phyloP scores from a whole-genome alignment of 2,797 vertebrate genomes.

The Lemur catta region DNA sequence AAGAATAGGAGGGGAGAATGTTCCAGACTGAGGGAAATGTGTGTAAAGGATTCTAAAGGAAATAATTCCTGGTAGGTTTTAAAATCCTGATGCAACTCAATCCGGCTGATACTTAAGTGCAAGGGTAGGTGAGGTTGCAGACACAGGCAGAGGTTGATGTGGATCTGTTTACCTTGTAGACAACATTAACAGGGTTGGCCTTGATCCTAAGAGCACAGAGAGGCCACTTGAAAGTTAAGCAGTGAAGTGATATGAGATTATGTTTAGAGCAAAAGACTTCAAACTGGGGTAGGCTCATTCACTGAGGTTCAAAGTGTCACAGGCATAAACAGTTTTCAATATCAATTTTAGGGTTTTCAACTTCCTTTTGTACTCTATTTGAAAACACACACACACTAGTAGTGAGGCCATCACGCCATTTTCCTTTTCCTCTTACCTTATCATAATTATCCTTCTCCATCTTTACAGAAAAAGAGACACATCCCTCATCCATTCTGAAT shows the following conservation, averaged over 20 bases:
- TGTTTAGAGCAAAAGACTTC: not conserved
- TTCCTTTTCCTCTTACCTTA: not conserved
- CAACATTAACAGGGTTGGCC: not conserved
- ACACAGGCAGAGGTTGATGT: not conserved
- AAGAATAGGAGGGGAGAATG: not conserved
- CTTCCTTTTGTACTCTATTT: not conserved
- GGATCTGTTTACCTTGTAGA: not conserved
- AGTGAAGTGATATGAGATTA: not conserved
- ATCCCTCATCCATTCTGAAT: not conserved
- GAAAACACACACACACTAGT: not conserved
- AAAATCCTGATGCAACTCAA: not conserved
- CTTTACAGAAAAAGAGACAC: not conserved
- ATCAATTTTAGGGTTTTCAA: not conserved
- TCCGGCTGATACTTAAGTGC: not conserved
- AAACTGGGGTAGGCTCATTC: not conserved
- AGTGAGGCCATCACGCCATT: not conserved
- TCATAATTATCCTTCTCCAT: not conserved
- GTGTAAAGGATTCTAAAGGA: not conserved
- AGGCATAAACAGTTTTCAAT: not conserved
- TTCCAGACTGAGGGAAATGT: not conserved
- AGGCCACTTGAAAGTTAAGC: not conserved
- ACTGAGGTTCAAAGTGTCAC: not conserved
- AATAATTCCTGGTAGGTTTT: not conserved
- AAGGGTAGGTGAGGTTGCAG: not conserved
- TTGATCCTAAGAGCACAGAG: not conserved